These are phyloP conservation scores for Eulemur coronatus DNA, from an alignment of 2,797 vertebrate genomes.

Conservation along the genomic window DNA sequence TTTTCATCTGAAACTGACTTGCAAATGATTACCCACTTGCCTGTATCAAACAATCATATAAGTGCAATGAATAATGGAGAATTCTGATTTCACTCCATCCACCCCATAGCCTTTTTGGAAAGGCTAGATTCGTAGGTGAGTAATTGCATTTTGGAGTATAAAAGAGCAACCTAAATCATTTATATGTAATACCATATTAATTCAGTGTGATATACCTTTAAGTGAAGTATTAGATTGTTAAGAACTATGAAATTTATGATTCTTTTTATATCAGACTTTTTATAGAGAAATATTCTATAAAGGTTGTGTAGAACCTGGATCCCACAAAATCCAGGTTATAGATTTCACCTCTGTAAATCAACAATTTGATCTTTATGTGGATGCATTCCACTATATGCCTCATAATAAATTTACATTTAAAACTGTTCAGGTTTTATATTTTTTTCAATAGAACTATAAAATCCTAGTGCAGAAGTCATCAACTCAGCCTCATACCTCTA, in stretches of 20 bases:
- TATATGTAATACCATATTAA: neutral
- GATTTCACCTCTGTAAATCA: conserved; percentile 60
- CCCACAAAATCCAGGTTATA: conserved; percentile 64
- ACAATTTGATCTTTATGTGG: conserved; percentile 73
- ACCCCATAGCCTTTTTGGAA: neutral
- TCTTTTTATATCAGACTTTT: conserved; percentile 50
- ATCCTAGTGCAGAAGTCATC: neutral
- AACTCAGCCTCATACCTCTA: neutral
- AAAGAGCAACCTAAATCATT: conserved; percentile 47
- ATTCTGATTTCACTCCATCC: neutral
- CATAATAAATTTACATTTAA: conserved; percentile 76
- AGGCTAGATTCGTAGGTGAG: conserved; percentile 12
- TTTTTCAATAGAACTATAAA: conserved; percentile 47
- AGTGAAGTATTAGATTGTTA: conserved; percentile 11
- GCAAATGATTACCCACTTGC: neutral
- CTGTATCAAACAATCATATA: neutral
- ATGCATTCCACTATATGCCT: conserved; percentile 62
- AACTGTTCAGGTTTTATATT: conserved; percentile 33
- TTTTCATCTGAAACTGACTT: conserved; percentile 14
- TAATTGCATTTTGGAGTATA: conserved; percentile 17
- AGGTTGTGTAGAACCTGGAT: conserved; percentile 48
- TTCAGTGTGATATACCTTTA: neutral
- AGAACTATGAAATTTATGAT: conserved; percentile 54
- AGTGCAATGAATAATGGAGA: neutral
- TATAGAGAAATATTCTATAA: conserved; percentile 49